Evolutionary conservation across 2,113 vertebrate species (phyloP), one percentile per base, ranked within the genome.

Genomic region (Nanorana parkeri): DNA sequence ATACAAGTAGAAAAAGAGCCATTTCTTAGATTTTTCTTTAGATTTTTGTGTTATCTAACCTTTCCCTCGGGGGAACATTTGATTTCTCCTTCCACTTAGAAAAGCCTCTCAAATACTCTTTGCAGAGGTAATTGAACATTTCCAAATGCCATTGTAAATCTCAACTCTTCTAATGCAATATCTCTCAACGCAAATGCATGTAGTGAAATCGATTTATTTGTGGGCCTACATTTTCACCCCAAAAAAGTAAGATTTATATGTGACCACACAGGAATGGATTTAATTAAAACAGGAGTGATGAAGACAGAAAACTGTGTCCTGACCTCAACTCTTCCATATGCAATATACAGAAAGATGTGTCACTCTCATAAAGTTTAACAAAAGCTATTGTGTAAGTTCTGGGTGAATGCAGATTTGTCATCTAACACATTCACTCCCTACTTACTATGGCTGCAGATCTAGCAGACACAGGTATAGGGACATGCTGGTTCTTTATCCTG

Each of bases 81-180:
- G 71, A 74, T 74, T 74, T 74, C 54, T 74, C 21, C 28, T 36
- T 55, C 28, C 56, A 54, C 21, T 74, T 58, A 55, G 58, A 74
- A 60, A 20, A 20, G 71, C 68, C 71, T 74, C 71, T 58, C 71
- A 74, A 74, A 74, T 74, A 58, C 54, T 74, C 71, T 74, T 74
- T 74, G 28, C 51, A 58, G 36, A 74, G 56, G 71, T 74, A 74
- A 74, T 74, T 60, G 71, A 74, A 74, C 71, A 74, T 74, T 60
- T 26, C 71, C 26, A 74, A 74, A 74, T 74, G 71, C 58, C 71
- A 74, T 58, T 74, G 71, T 36, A 74, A 74, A 74, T 74, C 71
- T 74, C 54, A 36, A 54, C 47, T 28, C 54, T 71, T 54, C 68
- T 54, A 71, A 71, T 54, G 51, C 71, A 58, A 60, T 74, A 32